Evolutionary conservation across 2,797 vertebrate species (phyloP), one percentile per base, ranked within the genome.

Genomic region (Epinephelus coioides): DNA sequence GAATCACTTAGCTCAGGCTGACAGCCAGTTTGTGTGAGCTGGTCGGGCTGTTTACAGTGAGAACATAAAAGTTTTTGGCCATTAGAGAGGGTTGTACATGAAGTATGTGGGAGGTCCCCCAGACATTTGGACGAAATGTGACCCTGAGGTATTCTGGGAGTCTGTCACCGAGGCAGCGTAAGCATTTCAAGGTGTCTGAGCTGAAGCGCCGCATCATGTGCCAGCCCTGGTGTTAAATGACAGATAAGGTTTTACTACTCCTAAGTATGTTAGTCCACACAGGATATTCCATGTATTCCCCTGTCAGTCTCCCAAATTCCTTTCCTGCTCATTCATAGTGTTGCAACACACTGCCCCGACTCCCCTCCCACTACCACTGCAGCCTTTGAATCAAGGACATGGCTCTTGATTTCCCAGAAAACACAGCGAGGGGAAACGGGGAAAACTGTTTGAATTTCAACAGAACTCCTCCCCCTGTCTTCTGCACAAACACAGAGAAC

Each of bases 71-170:
- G 68, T 56, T 75, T 76, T 61, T 59, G 72, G 63, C 70, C 43
- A 49, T 34, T 34, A 34, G 34, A 34, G 34, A 34, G 19, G 59
- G 69, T 34, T 34, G 34, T 34, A 34, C 34, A 66, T 76, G 51
- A 47, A 63, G 18, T 1, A 68, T 17, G 79, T 71, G 72, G 89
- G 89, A 89, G 83, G 87, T 88, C 86, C 78, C 30, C 43, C 12
- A 82, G 78, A 87, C 76, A 73, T 77, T 73, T 69, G 50, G n/a
- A 62, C 2, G 59, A 89, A 88, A 93, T 72, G 85, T 78, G 86
- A 93, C 87, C 86, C 83, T 59, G 70, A 78, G 53, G 88, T 90
- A 92, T 93, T 93, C 91, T 89, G 77, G 89, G 88, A 88, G 74
- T 76, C 67, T 74, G 76, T 89, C 91, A 91, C 84, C 75, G 55